A percentile compares a stretch with the other conserved stretches of the same genome.
These are phyloP conservation scores for Dendrolimus kikuchii DNA, from an alignment of 1,140 invertebrate species.

Conservation along the genomic window DNA sequence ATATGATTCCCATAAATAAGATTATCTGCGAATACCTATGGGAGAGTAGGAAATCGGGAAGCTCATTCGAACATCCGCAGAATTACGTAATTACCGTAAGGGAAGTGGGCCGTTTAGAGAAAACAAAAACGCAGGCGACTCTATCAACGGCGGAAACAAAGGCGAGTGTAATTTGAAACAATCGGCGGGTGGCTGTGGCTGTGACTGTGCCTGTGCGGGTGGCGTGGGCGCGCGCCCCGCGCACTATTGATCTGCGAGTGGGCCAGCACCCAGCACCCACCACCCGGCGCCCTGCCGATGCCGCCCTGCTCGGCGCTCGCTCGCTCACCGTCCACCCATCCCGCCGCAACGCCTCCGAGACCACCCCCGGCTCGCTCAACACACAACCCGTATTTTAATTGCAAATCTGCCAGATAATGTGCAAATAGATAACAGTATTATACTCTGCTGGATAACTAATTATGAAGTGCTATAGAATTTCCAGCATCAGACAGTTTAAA, in stretches of 20 bases:
- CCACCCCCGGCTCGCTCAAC: slow-evolving; percentile 26
- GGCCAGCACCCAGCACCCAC: slow-evolving; percentile 30
- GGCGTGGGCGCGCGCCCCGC: slow-evolving; percentile 52
- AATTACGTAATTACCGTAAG: slow-evolving; percentile 66
- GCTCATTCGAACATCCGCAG: slow-evolving; percentile 39
- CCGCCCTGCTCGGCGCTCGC: slow-evolving; percentile 4
- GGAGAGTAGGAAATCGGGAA: slow-evolving; percentile 25
- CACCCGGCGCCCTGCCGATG: not conserved
- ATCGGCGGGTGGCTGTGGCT: slow-evolving; percentile 42
- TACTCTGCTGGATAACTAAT: slow-evolving; percentile 61
- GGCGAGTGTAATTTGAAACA: slow-evolving; percentile 67
- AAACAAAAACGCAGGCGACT: slow-evolving; percentile 61
- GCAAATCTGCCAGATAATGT: slow-evolving; percentile 70
- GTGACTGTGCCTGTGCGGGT: slow-evolving; percentile 35
- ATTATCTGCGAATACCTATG: too few species aligned
- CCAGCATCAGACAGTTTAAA: not conserved
- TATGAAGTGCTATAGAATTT: slow-evolving; percentile 57
- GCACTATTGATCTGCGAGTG: slow-evolving; percentile 66
- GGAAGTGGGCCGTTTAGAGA: slow-evolving; percentile 57
- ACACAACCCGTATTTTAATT: slow-evolving; percentile 68
- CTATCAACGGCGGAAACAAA: slow-evolving; percentile 65
- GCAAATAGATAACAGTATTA: slow-evolving; percentile 69
- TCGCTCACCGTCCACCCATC: slow-evolving; percentile 25
- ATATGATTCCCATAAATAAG: too few species aligned
- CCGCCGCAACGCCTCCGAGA: slow-evolving; percentile 22